Conservation (phyloP, 2,113 vertebrate species). For the Lontra canadensis region DNA sequence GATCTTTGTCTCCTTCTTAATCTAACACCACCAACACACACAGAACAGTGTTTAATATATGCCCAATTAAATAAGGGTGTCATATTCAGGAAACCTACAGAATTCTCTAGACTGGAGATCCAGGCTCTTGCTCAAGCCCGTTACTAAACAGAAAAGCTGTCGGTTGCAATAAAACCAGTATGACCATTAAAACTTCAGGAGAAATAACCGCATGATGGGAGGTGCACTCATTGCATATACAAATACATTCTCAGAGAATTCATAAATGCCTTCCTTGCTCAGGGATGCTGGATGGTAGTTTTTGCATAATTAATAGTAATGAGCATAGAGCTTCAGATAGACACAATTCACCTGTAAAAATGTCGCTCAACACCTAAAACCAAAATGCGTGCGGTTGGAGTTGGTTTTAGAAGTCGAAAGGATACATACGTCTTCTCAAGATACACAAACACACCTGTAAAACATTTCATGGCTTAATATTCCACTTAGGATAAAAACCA, state of each 20-base stretch:
- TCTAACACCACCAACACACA: neutral
- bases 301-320: neutral
- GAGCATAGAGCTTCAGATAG: neutral
- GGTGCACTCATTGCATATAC: neutral
- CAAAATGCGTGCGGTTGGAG: neutral
- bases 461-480: neutral
- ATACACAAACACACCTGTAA: neutral
- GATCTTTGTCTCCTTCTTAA: neutral
- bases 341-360: slow-evolving; percentile 1
- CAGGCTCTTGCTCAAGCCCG: neutral
- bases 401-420: neutral
- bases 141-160: neutral
- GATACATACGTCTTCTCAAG: neutral
- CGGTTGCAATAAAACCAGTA: neutral
- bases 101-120: neutral
- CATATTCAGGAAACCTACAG: neutral
- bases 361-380: neutral
- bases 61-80: neutral
- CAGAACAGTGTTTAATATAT: neutral
- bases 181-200: neutral
- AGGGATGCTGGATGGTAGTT: neutral
- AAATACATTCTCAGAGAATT: neutral
- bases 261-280: neutral
- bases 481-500: neutral
- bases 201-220: neutral